Conservation (phyloP, 2,113 vertebrate genomes). For the Sinocyclocheilus anshuiensis region DNA sequence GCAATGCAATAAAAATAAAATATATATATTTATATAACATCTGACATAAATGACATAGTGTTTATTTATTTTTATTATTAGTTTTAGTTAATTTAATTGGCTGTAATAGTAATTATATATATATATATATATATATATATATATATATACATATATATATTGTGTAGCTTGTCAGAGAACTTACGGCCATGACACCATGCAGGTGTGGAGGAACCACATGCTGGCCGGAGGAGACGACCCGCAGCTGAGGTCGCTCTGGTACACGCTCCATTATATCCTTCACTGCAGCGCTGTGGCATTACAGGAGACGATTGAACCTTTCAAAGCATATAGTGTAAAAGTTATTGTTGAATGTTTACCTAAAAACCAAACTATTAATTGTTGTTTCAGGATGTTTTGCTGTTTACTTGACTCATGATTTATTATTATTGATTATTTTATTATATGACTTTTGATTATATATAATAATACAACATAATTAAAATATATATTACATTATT, state of each 20-base stretch:
- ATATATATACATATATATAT: too few species aligned
- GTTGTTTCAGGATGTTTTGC: not conserved
- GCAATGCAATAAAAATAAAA: too few species aligned
- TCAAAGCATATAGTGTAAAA: not conserved
- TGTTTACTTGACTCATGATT: not conserved
- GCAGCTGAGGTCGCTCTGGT: constrained; percentile 96
- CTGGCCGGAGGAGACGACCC: constrained; percentile 90
- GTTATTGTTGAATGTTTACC: not conserved
- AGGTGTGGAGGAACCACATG: constrained; percentile 94
- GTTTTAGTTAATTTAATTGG: too few species aligned
- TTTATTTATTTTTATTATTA: too few species aligned
- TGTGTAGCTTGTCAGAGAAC: too few species aligned
- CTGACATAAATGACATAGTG: too few species aligned
- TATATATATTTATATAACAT: too few species aligned
- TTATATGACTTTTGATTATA: too few species aligned
- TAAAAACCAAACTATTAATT: not conserved
- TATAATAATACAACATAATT: too few species aligned
- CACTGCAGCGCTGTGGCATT: not conserved
- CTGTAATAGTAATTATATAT: too few species aligned
- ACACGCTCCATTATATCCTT: constrained; percentile 98
- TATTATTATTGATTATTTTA: not conserved
- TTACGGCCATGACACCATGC: constrained; percentile 93
- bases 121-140: too few species aligned
- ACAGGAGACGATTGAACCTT: not conserved
- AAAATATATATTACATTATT: too few species aligned